Percentiles rank a stretch among this genome's conserved stretches.
Conservation (phyloP, 2,113 vertebrate species). For the Petrocephalus zakoni region DNA sequence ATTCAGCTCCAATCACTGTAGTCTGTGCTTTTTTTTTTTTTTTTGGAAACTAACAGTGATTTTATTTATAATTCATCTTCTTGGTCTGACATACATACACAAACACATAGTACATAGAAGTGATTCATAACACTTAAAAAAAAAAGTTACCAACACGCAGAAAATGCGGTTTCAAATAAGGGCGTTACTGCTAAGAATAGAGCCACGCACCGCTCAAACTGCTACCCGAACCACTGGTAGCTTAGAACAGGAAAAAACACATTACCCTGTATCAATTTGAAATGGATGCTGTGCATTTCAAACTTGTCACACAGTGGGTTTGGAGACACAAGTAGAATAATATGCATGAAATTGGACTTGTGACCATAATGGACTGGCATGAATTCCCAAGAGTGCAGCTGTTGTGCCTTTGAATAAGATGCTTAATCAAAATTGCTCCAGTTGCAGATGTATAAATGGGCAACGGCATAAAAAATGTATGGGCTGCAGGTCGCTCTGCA, state of each 20-base stretch:
- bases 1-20: neutral
- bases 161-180: neutral
- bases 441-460: neutral
- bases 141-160: neutral
- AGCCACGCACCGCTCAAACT: neutral
- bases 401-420: conserved; percentile 10
- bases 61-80: no score
- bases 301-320: neutral
- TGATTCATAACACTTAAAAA: neutral
- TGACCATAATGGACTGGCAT: neutral
- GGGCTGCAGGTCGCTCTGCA: neutral
- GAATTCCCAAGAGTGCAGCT: neutral
- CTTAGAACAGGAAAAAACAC: neutral
- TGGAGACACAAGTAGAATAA: neutral
- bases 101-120: neutral
- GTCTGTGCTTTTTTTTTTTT: neutral
- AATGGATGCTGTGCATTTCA: neutral
- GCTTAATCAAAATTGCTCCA: neutral
- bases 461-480: neutral
- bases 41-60: neutral
- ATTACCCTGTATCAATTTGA: neutral
- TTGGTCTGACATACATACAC: neutral
- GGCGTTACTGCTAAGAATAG: neutral
- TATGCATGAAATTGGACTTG: neutral
- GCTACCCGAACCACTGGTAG: neutral